Evolutionary conservation across 2,888 invertebrate species (phyloP).

Genomic region (Ethmia dodecea): DNA sequence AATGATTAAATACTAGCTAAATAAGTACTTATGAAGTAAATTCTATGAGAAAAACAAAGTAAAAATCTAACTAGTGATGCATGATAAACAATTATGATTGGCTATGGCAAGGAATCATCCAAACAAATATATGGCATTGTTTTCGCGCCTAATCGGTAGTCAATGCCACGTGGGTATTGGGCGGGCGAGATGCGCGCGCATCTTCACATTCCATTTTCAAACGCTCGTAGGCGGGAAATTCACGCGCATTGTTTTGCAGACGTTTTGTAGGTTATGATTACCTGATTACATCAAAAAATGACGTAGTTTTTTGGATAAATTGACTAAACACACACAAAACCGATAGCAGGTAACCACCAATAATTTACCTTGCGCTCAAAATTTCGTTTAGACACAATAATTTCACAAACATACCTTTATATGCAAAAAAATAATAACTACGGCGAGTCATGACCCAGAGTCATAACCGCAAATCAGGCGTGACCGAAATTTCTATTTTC

Average conservation of each 20-base stretch:
- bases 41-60: not conserved
- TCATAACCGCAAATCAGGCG: conserved; percentile 23
- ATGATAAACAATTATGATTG: too few relatives aligned
- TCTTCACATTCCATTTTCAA: conserved; percentile 24
- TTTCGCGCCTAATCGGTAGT: conserved; percentile 16
- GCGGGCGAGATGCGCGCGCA: conserved; percentile 26
- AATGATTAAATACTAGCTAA: too few relatives aligned
- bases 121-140: conserved; percentile 9
- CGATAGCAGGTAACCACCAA: too few relatives aligned
- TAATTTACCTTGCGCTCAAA: not conserved
- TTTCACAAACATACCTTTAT: conserved; percentile 1
- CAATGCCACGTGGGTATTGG: conserved; percentile 16
- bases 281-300: too few relatives aligned
- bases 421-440: conserved; percentile 9
- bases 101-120: not conserved
- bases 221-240: conserved; percentile 23
- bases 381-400: conserved; percentile 1
- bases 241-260: too few relatives aligned
- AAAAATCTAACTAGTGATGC: not conserved
- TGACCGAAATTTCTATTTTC: conserved; percentile 42
- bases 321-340: too few relatives aligned
- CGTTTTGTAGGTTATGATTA: not conserved
- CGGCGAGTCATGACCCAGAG: conserved; percentile 20
- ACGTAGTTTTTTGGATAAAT: too few relatives aligned
- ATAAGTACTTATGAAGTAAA: too few relatives aligned